Evolutionary conservation across 2,113 vertebrate species (phyloP).

Genomic region (Strix aluco): DNA sequence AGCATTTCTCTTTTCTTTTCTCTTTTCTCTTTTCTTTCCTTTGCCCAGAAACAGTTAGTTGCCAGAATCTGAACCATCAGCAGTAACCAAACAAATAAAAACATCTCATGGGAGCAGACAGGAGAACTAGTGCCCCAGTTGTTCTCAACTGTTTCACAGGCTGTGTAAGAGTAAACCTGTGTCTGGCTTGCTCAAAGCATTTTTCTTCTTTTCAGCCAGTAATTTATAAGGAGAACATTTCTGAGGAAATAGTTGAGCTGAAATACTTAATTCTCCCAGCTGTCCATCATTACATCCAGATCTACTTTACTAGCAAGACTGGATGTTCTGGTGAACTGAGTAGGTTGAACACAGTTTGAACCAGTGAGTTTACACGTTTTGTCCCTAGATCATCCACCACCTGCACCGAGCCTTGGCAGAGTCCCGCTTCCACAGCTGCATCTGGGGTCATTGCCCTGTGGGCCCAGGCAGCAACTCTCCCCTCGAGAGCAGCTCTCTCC

Average conservation of each 20-base stretch:
- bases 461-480: neutral
- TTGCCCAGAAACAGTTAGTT: neutral
- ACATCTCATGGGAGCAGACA: neutral
- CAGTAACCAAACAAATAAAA: neutral
- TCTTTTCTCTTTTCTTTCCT: neutral
- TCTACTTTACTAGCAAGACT: neutral
- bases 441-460: neutral
- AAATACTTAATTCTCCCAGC: neutral
- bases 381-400: neutral
- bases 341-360: neutral
- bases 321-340: neutral
- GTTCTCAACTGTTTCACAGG: neutral
- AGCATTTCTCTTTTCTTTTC: neutral
- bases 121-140: neutral
- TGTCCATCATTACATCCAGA: neutral
- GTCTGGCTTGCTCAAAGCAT: neutral
- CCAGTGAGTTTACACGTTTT: neutral
- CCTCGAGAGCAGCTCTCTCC: accelerated
- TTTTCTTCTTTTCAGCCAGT: neutral
- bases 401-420: neutral
- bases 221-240: neutral
- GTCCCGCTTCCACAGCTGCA: neutral
- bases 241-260: neutral
- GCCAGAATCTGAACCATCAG: neutral
- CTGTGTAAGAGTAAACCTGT: neutral